A percentile compares a stretch with the other conserved stretches of the same genome.
Evolutionary conservation across 2,888 invertebrate species (phyloP).

Genomic region (Metallyticus violacea): DNA sequence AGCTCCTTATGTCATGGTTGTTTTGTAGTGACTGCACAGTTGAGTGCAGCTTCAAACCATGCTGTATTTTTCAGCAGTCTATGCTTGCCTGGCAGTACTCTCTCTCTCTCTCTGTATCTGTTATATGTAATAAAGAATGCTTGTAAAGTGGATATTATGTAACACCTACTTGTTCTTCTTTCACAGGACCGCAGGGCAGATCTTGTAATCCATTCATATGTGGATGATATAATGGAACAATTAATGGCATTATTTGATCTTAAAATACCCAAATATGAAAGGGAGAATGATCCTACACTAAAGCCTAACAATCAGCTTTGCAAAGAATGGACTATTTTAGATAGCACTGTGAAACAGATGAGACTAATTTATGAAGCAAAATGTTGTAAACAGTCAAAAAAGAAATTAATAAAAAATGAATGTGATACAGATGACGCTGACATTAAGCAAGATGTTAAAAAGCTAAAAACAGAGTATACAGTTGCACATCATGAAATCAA

Average conservation of each 20-base stretch:
- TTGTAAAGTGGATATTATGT: background rate
- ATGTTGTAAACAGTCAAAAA: conserved; percentile 27
- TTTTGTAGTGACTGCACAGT: too few relatives aligned
- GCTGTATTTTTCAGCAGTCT: too few relatives aligned
- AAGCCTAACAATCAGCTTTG: background rate
- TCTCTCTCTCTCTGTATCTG: too few relatives aligned
- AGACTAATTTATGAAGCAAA: conserved; percentile 60
- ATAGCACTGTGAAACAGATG: conserved; percentile 57
- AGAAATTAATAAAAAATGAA: background rate
- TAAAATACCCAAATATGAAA: conserved; percentile 69
- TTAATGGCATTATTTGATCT: conserved; percentile 72
- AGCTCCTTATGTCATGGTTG: too few relatives aligned
- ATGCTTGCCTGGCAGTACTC: too few relatives aligned
- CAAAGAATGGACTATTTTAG: conserved; percentile 74
- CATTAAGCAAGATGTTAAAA: background rate
- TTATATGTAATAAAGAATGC: too few relatives aligned
- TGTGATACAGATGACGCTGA: background rate
- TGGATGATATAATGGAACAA: conserved; percentile 75
- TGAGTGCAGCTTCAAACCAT: too few relatives aligned
- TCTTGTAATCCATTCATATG: conserved; percentile 82
- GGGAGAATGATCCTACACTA: conserved; percentile 61
- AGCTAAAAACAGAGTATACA: background rate
- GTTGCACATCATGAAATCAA: background rate
- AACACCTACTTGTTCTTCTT: background rate
- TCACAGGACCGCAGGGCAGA: conserved; percentile 87